These are phyloP conservation scores for Potamarius usumacintae DNA, from an alignment of 2,113 vertebrate genomes.

Conservation along the genomic window DNA sequence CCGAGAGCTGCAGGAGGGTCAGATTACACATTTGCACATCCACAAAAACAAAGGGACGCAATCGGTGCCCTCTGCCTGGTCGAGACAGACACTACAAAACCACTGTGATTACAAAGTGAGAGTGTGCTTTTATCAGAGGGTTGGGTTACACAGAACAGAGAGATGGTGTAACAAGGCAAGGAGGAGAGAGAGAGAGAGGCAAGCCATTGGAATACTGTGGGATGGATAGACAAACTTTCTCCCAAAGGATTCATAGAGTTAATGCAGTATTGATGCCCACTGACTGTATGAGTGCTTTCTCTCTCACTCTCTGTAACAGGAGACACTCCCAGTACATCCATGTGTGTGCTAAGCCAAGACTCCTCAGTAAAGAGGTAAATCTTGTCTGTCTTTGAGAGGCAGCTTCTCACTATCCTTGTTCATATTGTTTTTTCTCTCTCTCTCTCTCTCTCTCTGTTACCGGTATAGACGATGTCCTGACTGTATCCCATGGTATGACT, in stretches of 20 bases:
- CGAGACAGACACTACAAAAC: slow-evolving; percentile 10
- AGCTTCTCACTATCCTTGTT: not conserved
- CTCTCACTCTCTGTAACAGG: slow-evolving; percentile 37
- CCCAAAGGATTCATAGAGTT: slow-evolving; percentile 32
- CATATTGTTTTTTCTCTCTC: not conserved
- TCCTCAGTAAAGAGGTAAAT: slow-evolving; percentile 43
- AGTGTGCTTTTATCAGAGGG: slow-evolving; percentile 28
- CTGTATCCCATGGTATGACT: not conserved
- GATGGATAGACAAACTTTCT: slow-evolving; percentile 11
- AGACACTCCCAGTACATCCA: slow-evolving; percentile 35
- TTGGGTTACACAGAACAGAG: slow-evolving; percentile 36
- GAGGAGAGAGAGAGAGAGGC: not conserved
- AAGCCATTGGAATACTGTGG: slow-evolving; percentile 8
- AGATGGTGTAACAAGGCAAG: not conserved
- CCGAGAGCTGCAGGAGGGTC: slow-evolving; percentile 14
- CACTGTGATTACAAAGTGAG: slow-evolving; percentile 31
- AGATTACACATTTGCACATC: slow-evolving; percentile 45
- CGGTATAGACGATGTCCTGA: not conserved
- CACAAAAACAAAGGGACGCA: slow-evolving; percentile 42
- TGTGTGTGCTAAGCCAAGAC: slow-evolving; percentile 9
- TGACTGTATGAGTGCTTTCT: slow-evolving; percentile 16
- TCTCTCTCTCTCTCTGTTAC: not conserved
- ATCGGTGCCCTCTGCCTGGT: slow-evolving; percentile 4
- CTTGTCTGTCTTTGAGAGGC: slow-evolving; percentile 23
- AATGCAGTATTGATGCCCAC: slow-evolving; percentile 46